Evolutionary conservation across 2,797 vertebrate genomes (phyloP).

Genomic region (Galaxias olidus): DNA sequence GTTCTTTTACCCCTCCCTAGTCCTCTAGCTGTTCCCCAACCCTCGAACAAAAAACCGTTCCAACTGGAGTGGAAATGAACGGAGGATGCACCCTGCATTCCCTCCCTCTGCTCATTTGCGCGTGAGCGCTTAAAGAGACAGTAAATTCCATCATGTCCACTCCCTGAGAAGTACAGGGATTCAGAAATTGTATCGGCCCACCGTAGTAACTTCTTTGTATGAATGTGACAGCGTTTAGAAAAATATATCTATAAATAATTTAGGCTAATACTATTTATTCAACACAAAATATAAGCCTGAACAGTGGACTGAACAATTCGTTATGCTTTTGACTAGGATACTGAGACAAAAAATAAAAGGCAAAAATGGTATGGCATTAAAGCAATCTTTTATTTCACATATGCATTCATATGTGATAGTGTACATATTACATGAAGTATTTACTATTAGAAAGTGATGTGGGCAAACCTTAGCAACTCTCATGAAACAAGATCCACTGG

Average conservation of each 20-base stretch:
- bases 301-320: not conserved
- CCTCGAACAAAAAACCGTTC: too few relatives aligned
- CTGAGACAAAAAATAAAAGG: constrained; percentile 23
- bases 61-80: constrained; percentile 3
- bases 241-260: not conserved
- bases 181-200: too few relatives aligned
- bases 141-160: not conserved
- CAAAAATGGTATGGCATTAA: constrained; percentile 12
- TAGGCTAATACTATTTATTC: too few relatives aligned
- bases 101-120: constrained; percentile 16
- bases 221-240: not conserved
- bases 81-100: constrained; percentile 1
- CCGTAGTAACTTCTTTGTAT: too few relatives aligned
- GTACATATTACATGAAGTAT: constrained; percentile 61
- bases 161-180: not conserved
- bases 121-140: constrained; percentile 13
- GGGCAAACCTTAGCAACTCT: constrained; percentile 39
- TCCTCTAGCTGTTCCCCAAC: not conserved
- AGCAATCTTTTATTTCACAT: constrained; percentile 52
- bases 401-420: constrained; percentile 56
- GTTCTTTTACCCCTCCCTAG: constrained; percentile 29
- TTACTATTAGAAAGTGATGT: constrained; percentile 23
- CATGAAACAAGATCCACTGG: constrained; percentile 41
- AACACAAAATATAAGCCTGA: too few relatives aligned
- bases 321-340: constrained; percentile 1